Evolutionary conservation across 2,113 vertebrate species (phyloP), one percentile per base, ranked within the genome.

Genomic region (Siniperca chuatsi): DNA sequence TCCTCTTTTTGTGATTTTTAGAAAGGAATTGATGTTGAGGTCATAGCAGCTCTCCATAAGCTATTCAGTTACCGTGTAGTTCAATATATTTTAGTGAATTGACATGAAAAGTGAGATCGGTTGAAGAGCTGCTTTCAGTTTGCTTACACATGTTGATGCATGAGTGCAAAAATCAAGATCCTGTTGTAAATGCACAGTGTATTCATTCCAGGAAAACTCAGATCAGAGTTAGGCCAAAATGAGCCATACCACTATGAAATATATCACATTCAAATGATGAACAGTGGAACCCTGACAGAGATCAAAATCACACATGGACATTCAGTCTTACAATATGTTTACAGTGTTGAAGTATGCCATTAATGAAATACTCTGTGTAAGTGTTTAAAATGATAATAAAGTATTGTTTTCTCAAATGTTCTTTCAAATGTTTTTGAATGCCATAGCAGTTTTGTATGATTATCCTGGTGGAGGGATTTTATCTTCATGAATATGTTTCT

Each of bases 281-380:
- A 21, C 46, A 55, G 82, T 33, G 82, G 54, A 81, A 79, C 68
- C 74, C 75, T 67, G 77, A 82, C 78, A 86, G 85, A 88, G 79
- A 85, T 75, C 86, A 79, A 83, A 82, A 87, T 88, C 87, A 96
- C 82, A 84, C 82, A 90, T 76, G 94, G 95, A 97, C 97, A 97
- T 97, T 97, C 97, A 98, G 97, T 99, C 96, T 97, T 97, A 97
- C 97, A 97, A 97, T 97, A 98, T 97, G 98, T 99, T 99, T 99
- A 99, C 97, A 99, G 97, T 98, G 97, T 98, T 98, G 97, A 99
- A 98, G 97, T 98, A 97, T 96, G 98, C 98, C 97, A 97, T 97
- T 97, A 96, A 97, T 97, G 95, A 97, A 96, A 97, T 95, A 96
- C 97, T 98, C 96, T 97, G 97, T 98, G 96, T 97, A 97, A 97